These are phyloP conservation scores for Falco peregrinus DNA, from an alignment of 2,797 vertebrate genomes.

Conservation along the genomic window DNA sequence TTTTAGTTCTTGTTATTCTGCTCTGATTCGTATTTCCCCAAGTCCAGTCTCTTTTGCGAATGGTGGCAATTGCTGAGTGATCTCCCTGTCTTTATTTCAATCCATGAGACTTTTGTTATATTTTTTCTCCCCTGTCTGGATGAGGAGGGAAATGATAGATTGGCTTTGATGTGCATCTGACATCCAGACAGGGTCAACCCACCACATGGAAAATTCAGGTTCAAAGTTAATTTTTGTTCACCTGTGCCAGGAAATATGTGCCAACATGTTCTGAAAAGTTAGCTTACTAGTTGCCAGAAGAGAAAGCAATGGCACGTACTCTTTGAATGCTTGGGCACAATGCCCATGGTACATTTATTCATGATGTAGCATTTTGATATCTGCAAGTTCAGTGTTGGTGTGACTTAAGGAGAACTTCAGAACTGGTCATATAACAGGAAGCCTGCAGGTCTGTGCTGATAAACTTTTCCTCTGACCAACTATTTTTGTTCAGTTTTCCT, in stretches of 20 bases:
- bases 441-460: accelerated
- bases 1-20: too few relatives aligned
- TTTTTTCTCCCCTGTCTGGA: too few relatives aligned
- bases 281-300: not conserved
- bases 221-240: not conserved
- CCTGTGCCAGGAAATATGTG: not conserved
- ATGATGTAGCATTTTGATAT: not conserved
- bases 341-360: not conserved
- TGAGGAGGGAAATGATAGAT: too few relatives aligned
- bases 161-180: too few relatives aligned
- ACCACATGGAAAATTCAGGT: not conserved
- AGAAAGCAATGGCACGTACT: not conserved
- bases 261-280: not conserved
- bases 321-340: not conserved
- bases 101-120: too few relatives aligned
- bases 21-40: too few relatives aligned
- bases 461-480: not conserved
- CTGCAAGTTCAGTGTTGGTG: not conserved
- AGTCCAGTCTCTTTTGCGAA: too few relatives aligned
- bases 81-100: too few relatives aligned
- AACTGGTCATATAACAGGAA: not conserved
- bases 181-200: too few relatives aligned
- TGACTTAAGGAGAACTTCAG: not conserved
- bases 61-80: too few relatives aligned
- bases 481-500: not conserved